Conservation (phyloP, 2,888 invertebrate genomes). For the Plebejus anna region DNA sequence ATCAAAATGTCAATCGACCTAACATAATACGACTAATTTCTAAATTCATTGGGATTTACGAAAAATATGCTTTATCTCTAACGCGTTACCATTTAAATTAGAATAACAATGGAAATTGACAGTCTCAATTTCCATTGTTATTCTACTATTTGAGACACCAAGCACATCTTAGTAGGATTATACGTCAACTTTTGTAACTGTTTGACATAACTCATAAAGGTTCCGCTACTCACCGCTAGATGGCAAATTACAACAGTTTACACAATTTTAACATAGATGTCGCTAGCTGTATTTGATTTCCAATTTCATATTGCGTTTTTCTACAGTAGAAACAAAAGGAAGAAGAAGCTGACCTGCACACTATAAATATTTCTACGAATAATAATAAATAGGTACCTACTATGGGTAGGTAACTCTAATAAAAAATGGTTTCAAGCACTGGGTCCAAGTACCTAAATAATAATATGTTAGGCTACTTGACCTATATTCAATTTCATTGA, state of each 20-base stretch:
- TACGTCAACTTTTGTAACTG: conserved; percentile 28
- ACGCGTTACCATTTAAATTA: neutral
- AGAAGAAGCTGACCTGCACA: no score
- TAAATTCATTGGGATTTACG: neutral
- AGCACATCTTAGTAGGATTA: conserved; percentile 33
- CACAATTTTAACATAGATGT: conserved; percentile 8
- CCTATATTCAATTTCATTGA: no score
- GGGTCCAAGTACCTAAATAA: no score
- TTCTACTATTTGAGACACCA: neutral
- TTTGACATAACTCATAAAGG: neutral
- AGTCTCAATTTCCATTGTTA: no score
- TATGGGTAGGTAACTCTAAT: no score
- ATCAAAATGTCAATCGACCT: conserved; percentile 37
- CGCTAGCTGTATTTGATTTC: neutral
- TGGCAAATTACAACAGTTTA: conserved; percentile 1
- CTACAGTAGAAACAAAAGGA: no score
- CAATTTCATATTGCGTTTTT: no score
- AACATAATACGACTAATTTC: conserved; percentile 30
- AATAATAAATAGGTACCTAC: no score
- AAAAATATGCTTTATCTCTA: neutral
- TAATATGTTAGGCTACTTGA: no score
- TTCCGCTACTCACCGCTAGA: conserved; percentile 33
- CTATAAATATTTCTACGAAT: no score
- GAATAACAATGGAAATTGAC: neutral
- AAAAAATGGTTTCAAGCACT: no score